A percentile compares a stretch with the other conserved stretches of the same genome.
Evolutionary conservation across 2,888 invertebrate species (phyloP).

Genomic region (Icerya purchasi): DNA sequence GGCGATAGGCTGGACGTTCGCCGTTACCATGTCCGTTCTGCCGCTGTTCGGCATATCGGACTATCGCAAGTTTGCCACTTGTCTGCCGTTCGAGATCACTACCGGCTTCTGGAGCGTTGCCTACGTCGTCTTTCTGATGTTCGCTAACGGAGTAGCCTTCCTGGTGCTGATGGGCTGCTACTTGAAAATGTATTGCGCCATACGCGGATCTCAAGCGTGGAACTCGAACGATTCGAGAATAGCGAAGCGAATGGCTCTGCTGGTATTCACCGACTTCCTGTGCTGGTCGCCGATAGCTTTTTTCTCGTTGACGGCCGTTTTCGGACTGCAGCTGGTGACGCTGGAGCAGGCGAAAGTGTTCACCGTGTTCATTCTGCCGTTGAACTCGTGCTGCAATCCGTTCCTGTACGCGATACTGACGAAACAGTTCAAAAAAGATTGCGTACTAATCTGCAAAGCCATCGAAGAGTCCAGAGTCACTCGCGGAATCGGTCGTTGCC

Average conservation of each 20-base stretch:
- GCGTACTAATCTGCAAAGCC: conserved; percentile 83
- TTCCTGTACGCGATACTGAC: conserved; percentile 94
- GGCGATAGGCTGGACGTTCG: conserved; percentile 80
- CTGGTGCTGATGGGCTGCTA: conserved; percentile 88
- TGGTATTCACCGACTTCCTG: conserved; percentile 90
- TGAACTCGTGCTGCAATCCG: conserved; percentile 95
- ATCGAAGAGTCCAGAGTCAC: conserved; percentile 86
- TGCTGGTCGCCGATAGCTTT: conserved; percentile 98
- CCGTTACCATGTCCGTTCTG: conserved; percentile 62
- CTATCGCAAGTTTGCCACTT: conserved; percentile 89
- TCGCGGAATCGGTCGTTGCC: conserved; percentile 61
- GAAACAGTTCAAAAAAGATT: conserved; percentile 93
- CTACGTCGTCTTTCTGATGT: conserved; percentile 76
- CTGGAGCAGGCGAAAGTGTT: conserved; percentile 87
- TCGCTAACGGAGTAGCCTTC: conserved; percentile 83
- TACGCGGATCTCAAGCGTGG: conserved; percentile 88
- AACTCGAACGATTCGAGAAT: conserved; percentile 91
- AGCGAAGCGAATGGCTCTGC: conserved; percentile 85
- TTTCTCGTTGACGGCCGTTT: conserved; percentile 79
- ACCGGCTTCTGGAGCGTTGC: conserved; percentile 52
- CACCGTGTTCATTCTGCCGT: conserved; percentile 83
- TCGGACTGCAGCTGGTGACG: conserved; percentile 72
- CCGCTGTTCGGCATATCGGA: conserved; percentile 82
- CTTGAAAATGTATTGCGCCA: conserved; percentile 91
- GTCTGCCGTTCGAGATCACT: conserved; percentile 81